Conservation (phyloP, 2,888 invertebrate species). For the Stenchaetothrips biformis region DNA sequence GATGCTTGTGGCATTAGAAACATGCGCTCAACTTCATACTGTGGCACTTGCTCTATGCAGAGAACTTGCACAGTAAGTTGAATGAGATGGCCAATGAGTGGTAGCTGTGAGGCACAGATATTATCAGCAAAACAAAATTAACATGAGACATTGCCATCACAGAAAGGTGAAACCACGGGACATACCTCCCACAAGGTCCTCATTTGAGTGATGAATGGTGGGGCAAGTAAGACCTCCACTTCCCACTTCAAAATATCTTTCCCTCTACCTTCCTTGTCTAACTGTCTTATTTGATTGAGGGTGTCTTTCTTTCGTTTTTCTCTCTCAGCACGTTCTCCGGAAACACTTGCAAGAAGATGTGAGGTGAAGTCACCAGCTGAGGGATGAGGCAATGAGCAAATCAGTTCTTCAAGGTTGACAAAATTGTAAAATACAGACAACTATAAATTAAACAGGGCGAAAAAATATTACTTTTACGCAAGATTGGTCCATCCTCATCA, state of each 20-base stretch:
- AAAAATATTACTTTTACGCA: slow-evolving; percentile 17
- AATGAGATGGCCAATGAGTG: slow-evolving; percentile 55
- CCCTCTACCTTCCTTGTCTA: slow-evolving; percentile 46
- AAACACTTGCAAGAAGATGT: slow-evolving; percentile 21
- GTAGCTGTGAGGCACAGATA: slow-evolving; percentile 46
- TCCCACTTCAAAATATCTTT: slow-evolving; percentile 49
- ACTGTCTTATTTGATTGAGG: slow-evolving; percentile 39
- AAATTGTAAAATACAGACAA: background rate
- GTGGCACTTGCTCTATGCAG: slow-evolving; percentile 52
- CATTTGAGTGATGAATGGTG: slow-evolving; percentile 46
- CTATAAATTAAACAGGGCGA: background rate
- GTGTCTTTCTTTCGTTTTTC: slow-evolving; percentile 21
- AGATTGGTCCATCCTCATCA: slow-evolving; percentile 26
- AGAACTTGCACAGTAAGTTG: slow-evolving; percentile 50
- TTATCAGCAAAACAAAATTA: background rate
- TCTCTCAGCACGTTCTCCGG: slow-evolving; percentile 15
- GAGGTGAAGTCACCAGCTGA: slow-evolving; percentile 30
- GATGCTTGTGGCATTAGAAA: slow-evolving; percentile 54
- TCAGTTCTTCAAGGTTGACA: background rate
- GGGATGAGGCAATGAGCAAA: slow-evolving; percentile 17
- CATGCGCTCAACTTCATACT: slow-evolving; percentile 56
- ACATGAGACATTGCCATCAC: background rate
- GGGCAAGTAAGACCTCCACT: slow-evolving; percentile 45
- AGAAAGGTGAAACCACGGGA: slow-evolving; percentile 8
- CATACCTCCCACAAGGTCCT: slow-evolving; percentile 55